Base-by-base conservation (phyloP, 2,113 vertebrate genomes). In the Phylloscopus trochiloides region DNA sequence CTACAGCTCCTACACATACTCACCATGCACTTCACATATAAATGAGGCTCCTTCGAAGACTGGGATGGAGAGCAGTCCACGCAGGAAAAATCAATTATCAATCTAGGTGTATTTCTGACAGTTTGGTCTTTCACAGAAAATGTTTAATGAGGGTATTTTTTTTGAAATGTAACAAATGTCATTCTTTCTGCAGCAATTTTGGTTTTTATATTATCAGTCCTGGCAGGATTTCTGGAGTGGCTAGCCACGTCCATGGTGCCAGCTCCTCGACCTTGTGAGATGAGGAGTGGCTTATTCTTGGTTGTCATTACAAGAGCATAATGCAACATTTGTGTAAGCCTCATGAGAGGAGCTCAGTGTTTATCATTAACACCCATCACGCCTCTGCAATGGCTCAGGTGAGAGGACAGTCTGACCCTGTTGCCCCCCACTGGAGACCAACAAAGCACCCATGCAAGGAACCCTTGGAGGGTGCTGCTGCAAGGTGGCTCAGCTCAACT, bases 91-190 rank as follows among this genome's bases (percentile, higher is more conserved):
- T 62, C 50, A 91, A 86, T 95, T 89, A 88, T 43, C 91, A 85
- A 57, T n/a, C 34, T 25, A 73, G 29, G 17, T 76, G 75, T 92
- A 65, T 57, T 91, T 93, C 84, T 93, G 88, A 90, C 72, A 84
- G 89, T 52, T 95, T 71, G 61, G 31, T 93, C 86, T 92, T 94
- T 94, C 52, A 85, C 47, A 77, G 48, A 88, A 95, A 92, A 92
- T 28, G 42, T 68, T 93, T 88, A 94, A 94, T 72, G 81, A 81
- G 67, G 68, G 15, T 19, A 83, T 92, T 92, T 93, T 86, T 88
- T 12, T 83, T 43, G 72, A 92, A 96, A 94, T 93, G 57, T 58
- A 96, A 85, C 51, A 80, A 84, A 94, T 7, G 14, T 75, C 58
- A 72, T 81, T 90, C 73, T 92, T 88, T 84, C 68, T 77, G 80